Percentiles rank a stretch among this genome's conserved stretches.
Evolutionary conservation across 2,888 invertebrate species (phyloP).

Genomic region (Archips xylosteana): DNA sequence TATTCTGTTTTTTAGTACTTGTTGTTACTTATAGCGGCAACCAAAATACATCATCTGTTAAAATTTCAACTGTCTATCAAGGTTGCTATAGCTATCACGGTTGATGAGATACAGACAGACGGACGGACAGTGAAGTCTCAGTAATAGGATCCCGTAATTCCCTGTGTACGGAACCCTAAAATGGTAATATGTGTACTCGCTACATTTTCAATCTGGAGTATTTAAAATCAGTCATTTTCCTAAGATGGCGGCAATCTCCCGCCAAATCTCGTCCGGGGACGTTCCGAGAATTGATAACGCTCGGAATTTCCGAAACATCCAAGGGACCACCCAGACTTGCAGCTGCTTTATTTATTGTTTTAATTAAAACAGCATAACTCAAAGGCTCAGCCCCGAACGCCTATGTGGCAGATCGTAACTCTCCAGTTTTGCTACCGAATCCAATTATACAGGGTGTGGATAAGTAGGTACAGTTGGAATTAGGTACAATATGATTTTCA

Average conservation of each 20-base stretch:
- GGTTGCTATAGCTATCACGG: too few relatives aligned
- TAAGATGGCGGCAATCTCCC: slow-evolving; percentile 37
- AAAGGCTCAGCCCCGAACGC: slow-evolving; percentile 59
- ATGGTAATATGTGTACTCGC: too few relatives aligned
- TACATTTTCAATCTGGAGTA: too few relatives aligned
- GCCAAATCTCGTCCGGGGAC: slow-evolving; percentile 10
- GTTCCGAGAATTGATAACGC: slow-evolving; percentile 65
- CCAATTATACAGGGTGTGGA: slow-evolving; percentile 37
- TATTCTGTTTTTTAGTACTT: too few relatives aligned
- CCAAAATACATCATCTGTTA: too few relatives aligned
- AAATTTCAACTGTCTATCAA: too few relatives aligned
- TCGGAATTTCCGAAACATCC: slow-evolving; percentile 66
- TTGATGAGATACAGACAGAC: too few relatives aligned
- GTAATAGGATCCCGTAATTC: too few relatives aligned
- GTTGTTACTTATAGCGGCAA: too few relatives aligned
- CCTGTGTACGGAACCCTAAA: too few relatives aligned
- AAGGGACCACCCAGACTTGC: slow-evolving; percentile 70
- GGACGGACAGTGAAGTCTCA: too few relatives aligned
- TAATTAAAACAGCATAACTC: slow-evolving; percentile 83
- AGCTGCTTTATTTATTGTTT: slow-evolving; percentile 75
- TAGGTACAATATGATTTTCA: too few relatives aligned
- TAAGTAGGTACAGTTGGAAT: not conserved
- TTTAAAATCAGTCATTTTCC: not conserved
- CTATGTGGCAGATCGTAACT: slow-evolving; percentile 73
- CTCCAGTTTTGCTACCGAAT: slow-evolving; percentile 68